phyloP scores from a whole-genome alignment of 2,888 invertebrate genomes.

The Holacanthella duospinosa region DNA sequence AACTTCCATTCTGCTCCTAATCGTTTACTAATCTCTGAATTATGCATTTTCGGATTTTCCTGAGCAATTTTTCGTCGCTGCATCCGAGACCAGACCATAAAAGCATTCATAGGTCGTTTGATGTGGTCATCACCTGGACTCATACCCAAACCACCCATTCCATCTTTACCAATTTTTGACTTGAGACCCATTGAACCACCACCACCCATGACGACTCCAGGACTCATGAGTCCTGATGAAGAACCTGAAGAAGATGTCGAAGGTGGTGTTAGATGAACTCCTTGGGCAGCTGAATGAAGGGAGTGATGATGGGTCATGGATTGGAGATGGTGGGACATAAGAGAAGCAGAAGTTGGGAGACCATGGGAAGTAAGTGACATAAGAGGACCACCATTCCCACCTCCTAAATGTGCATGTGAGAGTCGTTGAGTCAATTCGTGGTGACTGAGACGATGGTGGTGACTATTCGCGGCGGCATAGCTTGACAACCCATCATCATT shows the following conservation, averaged over 20 bases:
- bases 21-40: slow-evolving; percentile 86
- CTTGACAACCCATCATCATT: slow-evolving; percentile 30
- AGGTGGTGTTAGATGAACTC: slow-evolving; percentile 35
- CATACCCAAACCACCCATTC: slow-evolving; percentile 10
- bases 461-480: slow-evolving; percentile 22
- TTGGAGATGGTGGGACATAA: slow-evolving; percentile 31
- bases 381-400: slow-evolving; percentile 24
- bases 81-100: slow-evolving; percentile 89
- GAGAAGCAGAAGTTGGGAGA: slow-evolving; percentile 27
- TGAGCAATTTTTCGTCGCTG: slow-evolving; percentile 76
- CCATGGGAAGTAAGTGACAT: slow-evolving; percentile 32
- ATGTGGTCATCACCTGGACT: slow-evolving; percentile 52
- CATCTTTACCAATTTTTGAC: slow-evolving; percentile 8
- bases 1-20: slow-evolving; percentile 88
- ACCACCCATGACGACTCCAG: slow-evolving; percentile 21
- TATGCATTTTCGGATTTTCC: slow-evolving; percentile 96
- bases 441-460: slow-evolving; percentile 25
- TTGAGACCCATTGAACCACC: slow-evolving; percentile 14
- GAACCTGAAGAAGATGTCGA: slow-evolving; percentile 33
- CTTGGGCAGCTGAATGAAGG: slow-evolving; percentile 22
- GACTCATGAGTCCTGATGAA: slow-evolving; percentile 34
- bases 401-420: slow-evolving; percentile 15
- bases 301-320: slow-evolving; percentile 31
- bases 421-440: slow-evolving; percentile 28
- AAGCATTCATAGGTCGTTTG: slow-evolving; percentile 95